A percentile compares a stretch with the other conserved stretches of the same genome.
Evolutionary conservation across 2,113 vertebrate genomes (phyloP).

Genomic region (Bubo scandiacus): DNA sequence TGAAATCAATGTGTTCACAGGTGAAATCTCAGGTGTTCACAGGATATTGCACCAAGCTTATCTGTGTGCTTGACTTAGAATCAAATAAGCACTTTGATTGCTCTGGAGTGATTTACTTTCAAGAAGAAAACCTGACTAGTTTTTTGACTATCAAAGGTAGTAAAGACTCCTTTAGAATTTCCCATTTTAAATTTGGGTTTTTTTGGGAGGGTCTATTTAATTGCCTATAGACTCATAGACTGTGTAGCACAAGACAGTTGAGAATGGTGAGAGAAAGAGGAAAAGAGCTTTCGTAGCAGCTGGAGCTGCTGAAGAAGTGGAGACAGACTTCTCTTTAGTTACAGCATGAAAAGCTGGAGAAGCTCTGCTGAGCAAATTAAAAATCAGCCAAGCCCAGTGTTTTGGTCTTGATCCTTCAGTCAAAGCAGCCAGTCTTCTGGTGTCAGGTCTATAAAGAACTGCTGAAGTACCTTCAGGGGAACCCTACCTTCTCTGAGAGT

Average conservation of each 20-base stretch:
- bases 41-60: background rate
- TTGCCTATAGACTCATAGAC: background rate
- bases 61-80: background rate
- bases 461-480: background rate
- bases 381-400: rapidly evolving
- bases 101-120: background rate
- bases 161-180: background rate
- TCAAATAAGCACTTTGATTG: background rate
- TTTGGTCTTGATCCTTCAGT: background rate
- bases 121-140: background rate
- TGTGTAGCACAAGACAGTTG: background rate
- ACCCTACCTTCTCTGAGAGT: background rate
- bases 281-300: background rate
- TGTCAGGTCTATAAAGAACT: background rate
- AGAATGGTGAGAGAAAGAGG: background rate
- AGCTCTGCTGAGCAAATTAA: background rate
- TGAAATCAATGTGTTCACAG: background rate
- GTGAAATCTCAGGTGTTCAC: background rate
- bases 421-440: background rate
- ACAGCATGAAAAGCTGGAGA: background rate
- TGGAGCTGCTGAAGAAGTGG: background rate
- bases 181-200: background rate
- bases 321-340: background rate
- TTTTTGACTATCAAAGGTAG: background rate
- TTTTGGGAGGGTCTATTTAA: background rate